A percentile compares a stretch with the other conserved stretches of the same genome.
Conservation (phyloP, 2,113 vertebrate genomes). For the Phrynocephalus versicolor region DNA sequence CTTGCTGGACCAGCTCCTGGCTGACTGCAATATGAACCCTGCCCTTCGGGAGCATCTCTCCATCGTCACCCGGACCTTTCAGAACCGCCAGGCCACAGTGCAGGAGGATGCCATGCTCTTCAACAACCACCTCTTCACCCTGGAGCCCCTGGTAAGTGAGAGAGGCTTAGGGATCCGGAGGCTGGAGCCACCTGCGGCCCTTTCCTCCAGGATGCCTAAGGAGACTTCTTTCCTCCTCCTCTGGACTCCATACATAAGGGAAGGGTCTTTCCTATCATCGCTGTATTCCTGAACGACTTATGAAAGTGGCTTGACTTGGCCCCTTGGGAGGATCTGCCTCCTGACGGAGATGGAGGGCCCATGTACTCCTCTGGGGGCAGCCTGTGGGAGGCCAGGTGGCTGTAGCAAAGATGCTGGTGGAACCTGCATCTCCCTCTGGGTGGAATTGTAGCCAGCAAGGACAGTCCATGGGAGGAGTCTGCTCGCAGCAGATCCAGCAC, state of each 20-base stretch:
- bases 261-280: neutral
- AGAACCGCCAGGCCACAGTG: slow-evolving; percentile 65
- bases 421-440: neutral
- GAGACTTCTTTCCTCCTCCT: neutral
- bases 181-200: too few species aligned
- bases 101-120: slow-evolving; percentile 67
- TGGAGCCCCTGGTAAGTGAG: slow-evolving; percentile 79
- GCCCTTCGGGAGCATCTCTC: slow-evolving; percentile 64
- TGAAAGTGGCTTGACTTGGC: too few species aligned
- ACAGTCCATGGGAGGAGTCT: neutral
- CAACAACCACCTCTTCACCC: slow-evolving; percentile 65
- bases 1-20: slow-evolving; percentile 61
- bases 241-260: neutral
- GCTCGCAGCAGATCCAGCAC: neutral
- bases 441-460: neutral
- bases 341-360: neutral
- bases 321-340: neutral
- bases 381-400: neutral
- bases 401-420: neutral
- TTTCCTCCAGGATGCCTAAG: neutral
- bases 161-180: too few species aligned
- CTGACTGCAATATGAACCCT: slow-evolving; percentile 70
- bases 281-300: neutral
- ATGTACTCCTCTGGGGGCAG: too few species aligned
- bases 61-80: slow-evolving; percentile 66